Base-by-base conservation (phyloP, 2,888 invertebrate genomes). In the Drosophila mimica region DNA sequence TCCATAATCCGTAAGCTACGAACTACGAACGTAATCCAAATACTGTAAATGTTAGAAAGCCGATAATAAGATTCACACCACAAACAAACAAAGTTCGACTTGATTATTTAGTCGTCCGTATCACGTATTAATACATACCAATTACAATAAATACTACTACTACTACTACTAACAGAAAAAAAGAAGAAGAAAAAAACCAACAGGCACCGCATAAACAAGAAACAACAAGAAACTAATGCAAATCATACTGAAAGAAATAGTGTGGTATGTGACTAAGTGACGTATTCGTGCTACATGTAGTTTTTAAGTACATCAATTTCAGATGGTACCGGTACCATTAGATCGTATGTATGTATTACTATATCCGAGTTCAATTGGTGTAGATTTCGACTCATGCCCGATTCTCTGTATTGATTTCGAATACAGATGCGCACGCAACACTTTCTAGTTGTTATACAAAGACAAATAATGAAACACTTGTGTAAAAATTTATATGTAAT, bases 391-490 rank as follows among this genome's bases (percentile, higher is more conserved):
- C 51, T 46, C 52, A 43, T 33, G 25, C 30, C 58, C 46, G 17
- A 54, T 70, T 66, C 56, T 65, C 68, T 69, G 43, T 56, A 57
- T 76, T 74, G 59, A 68, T 70, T 73, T 65, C 36, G 20, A 56
- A 40, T 48, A 51, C 49, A 65, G 63, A 76, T 66, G 74, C 51
- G 68, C 68, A 70, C 77, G 81, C 75, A 86, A 75, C 81, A 76
- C 76, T 79, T 89, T 90, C 87, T 90, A 87, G 89, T 87, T 86
- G 78, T 87, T 88, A 88, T 78, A 86, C 90, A 90, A 87, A 87
- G 90, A 88, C 90, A 88, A 90, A 87, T 88, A 88, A 89, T 77
- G 63, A 71, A 49, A 71, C 57, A 73, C 61, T 79, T 79, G 75
- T 86, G 83, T 88, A 88, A 76, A 83, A 85, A 86, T 70, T 83